phyloP scores from a whole-genome alignment of 2,113 vertebrate genomes.

The Dicrurus megarhynchus region DNA sequence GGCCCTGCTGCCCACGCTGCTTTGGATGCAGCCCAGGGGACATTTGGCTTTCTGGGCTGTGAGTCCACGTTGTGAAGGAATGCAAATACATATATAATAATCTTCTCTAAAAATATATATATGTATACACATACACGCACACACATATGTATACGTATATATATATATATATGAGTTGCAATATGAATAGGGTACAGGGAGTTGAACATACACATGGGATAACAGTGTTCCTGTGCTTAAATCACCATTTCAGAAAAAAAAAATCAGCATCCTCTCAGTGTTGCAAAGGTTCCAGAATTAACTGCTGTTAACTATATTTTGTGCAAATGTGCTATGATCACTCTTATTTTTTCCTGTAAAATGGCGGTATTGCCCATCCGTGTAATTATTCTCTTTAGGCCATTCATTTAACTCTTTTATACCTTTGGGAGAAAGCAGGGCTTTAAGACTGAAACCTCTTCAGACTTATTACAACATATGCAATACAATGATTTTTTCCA shows the following conservation, averaged over 20 bases:
- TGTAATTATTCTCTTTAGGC: neutral
- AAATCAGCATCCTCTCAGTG: neutral
- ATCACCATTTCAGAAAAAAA: neutral
- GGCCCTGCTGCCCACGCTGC: neutral
- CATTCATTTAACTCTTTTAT: neutral
- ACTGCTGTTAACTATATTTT: neutral
- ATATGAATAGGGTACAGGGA: neutral
- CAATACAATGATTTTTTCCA: neutral
- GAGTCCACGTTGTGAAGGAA: too few relatives aligned
- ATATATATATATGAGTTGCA: neutral
- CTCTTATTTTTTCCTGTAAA: neutral
- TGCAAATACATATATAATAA: neutral
- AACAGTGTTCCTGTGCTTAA: neutral
- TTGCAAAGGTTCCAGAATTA: neutral
- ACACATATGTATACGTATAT: neutral
- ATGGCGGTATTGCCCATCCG: neutral
- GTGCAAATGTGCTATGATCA: neutral
- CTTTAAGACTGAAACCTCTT: neutral
- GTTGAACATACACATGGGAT: neutral
- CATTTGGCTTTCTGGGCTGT: fast-evolving
- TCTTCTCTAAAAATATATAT: neutral
- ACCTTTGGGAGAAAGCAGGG: neutral
- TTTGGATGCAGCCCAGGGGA: neutral
- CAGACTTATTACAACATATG: neutral
- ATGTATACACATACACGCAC: neutral